phyloP scores from a whole-genome alignment of 1,140 invertebrate genomes.

The Drosophila albomicans region DNA sequence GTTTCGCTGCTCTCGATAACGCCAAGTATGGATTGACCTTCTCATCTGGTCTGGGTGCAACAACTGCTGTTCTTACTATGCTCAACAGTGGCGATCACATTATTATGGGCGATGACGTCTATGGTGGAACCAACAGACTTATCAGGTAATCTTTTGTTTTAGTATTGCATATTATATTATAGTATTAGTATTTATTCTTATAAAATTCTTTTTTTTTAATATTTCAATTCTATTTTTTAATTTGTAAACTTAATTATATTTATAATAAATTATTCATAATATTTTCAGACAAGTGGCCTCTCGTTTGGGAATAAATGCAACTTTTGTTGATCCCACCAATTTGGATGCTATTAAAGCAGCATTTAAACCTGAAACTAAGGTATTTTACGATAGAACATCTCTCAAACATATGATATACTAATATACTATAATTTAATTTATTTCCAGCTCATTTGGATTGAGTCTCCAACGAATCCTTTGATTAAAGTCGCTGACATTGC shows the following conservation, averaged over 20 bases:
- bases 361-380: conserved; percentile 93
- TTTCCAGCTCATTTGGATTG: conserved; percentile 95
- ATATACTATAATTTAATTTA: not conserved
- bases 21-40: conserved; percentile 95
- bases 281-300: conserved; percentile 87
- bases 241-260: too few species aligned
- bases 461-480: conserved; percentile 98
- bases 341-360: conserved; percentile 88
- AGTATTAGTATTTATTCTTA: too few species aligned
- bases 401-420: not conserved
- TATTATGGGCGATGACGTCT: conserved; percentile 96
- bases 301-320: conserved; percentile 89
- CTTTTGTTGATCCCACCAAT: conserved; percentile 94
- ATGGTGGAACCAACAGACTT: conserved; percentile 95
- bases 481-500: conserved; percentile 96
- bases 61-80: conserved; percentile 90
- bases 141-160: conserved; percentile 49
- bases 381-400: conserved; percentile 6
- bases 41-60: conserved; percentile 96
- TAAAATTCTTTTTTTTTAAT: too few species aligned
- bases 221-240: too few species aligned
- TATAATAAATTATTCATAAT: not conserved
- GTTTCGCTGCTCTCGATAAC: conserved; percentile 95
- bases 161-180: too few species aligned
- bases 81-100: conserved; percentile 95